phyloP scores from a whole-genome alignment of 2,797 vertebrate species.

The Simalia tracyae region DNA sequence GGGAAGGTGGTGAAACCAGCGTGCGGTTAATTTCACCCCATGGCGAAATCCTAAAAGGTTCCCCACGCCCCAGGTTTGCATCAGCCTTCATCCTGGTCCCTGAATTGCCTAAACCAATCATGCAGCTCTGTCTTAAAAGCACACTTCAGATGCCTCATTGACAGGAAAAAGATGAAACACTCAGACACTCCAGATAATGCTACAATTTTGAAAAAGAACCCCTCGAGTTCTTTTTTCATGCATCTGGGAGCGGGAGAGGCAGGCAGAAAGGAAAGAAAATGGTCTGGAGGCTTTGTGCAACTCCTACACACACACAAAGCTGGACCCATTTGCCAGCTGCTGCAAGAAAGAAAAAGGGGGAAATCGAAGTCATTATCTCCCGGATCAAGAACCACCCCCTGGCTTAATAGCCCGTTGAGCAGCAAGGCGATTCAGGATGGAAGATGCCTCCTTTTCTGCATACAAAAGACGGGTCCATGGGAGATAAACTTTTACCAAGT shows the following conservation, averaged over 20 bases:
- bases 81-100: background rate
- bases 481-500: constrained; percentile 25
- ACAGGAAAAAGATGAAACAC: background rate
- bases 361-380: background rate
- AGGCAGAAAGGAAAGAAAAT: constrained; percentile 24
- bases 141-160: background rate
- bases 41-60: background rate
- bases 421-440: background rate
- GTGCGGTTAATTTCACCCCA: background rate
- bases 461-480: background rate
- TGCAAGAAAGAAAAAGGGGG: background rate
- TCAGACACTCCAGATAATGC: background rate
- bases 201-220: background rate
- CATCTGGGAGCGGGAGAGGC: constrained; percentile 29
- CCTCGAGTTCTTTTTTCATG: background rate
- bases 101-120: background rate
- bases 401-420: background rate
- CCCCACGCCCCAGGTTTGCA: too few relatives aligned
- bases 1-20: background rate
- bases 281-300: constrained; percentile 39
- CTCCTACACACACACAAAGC: constrained; percentile 39
- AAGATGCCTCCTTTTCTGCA: background rate
- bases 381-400: background rate
- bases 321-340: constrained; percentile 49
- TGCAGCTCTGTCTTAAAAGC: background rate